Conservation (phyloP, 2,888 invertebrate species). For the Pyralis farinalis region DNA sequence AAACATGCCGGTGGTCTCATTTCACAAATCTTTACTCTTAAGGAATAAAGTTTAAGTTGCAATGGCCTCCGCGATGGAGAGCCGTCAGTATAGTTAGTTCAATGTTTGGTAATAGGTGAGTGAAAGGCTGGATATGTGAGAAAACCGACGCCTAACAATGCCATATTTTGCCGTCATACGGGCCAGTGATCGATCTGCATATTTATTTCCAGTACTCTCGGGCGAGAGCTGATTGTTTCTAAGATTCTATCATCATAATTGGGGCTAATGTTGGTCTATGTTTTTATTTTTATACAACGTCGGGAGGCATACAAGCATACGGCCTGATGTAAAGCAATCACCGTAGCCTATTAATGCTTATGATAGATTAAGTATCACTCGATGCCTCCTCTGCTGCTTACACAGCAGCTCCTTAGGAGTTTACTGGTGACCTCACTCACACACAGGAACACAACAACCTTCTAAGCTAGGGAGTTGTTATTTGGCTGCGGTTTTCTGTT, state of each 20-base stretch:
- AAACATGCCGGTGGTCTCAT: constrained; percentile 8
- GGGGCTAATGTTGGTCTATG: too few species aligned
- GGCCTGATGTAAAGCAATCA: too few species aligned
- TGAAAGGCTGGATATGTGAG: constrained; percentile 76
- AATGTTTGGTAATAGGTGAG: constrained; percentile 71
- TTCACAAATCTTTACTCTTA: constrained; percentile 17
- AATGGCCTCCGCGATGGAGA: constrained; percentile 8
- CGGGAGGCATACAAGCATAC: too few species aligned
- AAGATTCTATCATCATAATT: constrained; percentile 1
- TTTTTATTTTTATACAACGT: too few species aligned
- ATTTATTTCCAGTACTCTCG: constrained; percentile 50
- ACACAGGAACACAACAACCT: too few species aligned
- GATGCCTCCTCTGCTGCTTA: too few species aligned
- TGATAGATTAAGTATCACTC: too few species aligned
- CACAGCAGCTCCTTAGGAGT: too few species aligned
- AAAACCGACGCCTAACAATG: constrained; percentile 76
- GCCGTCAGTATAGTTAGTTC: constrained; percentile 24
- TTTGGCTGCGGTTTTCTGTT: too few species aligned
- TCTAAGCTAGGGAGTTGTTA: too few species aligned
- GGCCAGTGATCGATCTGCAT: constrained; percentile 69
- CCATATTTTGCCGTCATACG: constrained; percentile 71
- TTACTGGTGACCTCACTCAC: too few species aligned
- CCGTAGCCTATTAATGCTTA: too few species aligned
- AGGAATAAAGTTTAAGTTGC: constrained; percentile 35
- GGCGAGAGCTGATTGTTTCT: constrained; percentile 45